These are phyloP conservation scores for Harpalus rufipes DNA, from an alignment of 2,888 invertebrate species.

Conservation along the genomic window DNA sequence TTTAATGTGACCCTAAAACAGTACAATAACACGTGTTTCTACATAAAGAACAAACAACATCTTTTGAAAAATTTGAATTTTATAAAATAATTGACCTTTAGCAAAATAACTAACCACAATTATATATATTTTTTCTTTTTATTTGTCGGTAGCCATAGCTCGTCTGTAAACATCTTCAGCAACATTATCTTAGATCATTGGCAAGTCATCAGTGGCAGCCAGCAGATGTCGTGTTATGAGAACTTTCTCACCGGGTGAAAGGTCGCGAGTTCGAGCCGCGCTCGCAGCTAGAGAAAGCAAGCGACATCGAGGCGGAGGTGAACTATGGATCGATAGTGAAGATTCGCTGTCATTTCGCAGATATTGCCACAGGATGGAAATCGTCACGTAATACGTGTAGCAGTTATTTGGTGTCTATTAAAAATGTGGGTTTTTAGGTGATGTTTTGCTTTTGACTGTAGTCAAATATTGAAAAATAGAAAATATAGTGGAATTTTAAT, in stretches of 20 bases:
- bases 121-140: too few relatives aligned
- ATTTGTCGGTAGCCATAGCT: not conserved
- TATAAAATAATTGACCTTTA: too few relatives aligned
- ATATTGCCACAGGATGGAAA: not conserved
- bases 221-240: slow-evolving; percentile 68
- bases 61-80: not conserved
- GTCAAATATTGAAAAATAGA: not conserved
- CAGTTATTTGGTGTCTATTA: not conserved
- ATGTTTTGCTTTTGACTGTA: not conserved
- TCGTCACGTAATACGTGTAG: not conserved
- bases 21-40: not conserved
- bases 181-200: not conserved
- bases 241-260: slow-evolving; percentile 72
- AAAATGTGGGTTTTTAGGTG: not conserved
- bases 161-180: not conserved
- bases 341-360: not conserved
- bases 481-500: not conserved
- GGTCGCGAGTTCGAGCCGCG: slow-evolving; percentile 64
- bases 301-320: not conserved
- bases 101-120: too few relatives aligned
- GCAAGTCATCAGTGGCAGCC: not conserved
- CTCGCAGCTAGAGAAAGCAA: slow-evolving; percentile 51
- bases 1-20: not conserved
- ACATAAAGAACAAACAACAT: not conserved
- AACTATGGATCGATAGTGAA: slow-evolving; percentile 5